These are phyloP conservation scores for Gandaritis pyraliata DNA, from an alignment of 2,888 invertebrate species.

Conservation along the genomic window DNA sequence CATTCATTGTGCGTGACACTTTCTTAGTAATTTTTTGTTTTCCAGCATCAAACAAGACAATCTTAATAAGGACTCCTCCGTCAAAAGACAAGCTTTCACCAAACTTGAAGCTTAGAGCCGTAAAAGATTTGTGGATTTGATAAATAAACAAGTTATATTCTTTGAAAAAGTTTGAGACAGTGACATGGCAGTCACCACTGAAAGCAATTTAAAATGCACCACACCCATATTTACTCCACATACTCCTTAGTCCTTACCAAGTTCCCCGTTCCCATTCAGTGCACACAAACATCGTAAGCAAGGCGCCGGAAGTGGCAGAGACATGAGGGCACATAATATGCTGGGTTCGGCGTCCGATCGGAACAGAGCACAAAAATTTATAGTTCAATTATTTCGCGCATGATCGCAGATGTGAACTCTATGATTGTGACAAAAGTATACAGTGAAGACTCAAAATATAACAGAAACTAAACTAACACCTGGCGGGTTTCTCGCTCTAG, in stretches of 20 bases:
- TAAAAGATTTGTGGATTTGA: no score
- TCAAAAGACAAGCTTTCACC: no score
- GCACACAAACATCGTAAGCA: slow-evolving; percentile 30
- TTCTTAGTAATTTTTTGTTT: no score
- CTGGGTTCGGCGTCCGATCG: slow-evolving; percentile 61
- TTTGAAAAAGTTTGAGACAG: background rate
- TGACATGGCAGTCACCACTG: background rate
- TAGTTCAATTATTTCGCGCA: slow-evolving; percentile 51
- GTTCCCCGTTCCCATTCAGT: slow-evolving; percentile 31
- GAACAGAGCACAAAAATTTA: slow-evolving; percentile 50
- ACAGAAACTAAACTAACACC: no score
- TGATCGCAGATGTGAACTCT: slow-evolving; percentile 30
- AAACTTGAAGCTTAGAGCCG: no score
- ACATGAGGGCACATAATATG: slow-evolving; percentile 43
- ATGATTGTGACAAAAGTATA: slow-evolving; percentile 3
- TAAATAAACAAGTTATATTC: no score
- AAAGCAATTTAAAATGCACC: background rate
- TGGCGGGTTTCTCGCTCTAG: no score
- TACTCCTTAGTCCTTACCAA: slow-evolving; percentile 12
- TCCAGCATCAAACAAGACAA: no score
- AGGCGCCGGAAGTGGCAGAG: slow-evolving; percentile 48
- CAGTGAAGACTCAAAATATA: background rate
- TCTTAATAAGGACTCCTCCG: no score
- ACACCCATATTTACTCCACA: slow-evolving; percentile 11
- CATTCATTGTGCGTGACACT: no score